Percentiles rank a stretch among this genome's conserved stretches.
These are phyloP conservation scores for Dimorphilus gyrociliatus DNA, from an alignment of 2,888 invertebrate species.

Conservation along the genomic window DNA sequence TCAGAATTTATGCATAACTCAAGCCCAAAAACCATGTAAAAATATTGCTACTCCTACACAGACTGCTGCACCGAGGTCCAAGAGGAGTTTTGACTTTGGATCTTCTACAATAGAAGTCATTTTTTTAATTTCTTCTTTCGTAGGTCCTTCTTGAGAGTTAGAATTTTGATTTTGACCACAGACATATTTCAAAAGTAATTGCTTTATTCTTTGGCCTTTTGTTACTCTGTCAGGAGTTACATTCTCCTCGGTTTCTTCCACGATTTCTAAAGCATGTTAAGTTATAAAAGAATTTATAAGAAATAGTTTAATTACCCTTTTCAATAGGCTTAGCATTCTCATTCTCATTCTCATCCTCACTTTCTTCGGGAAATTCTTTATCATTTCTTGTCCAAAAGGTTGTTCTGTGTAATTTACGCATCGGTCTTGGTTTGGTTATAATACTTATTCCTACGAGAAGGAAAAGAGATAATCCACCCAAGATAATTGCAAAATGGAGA, in stretches of 20 bases:
- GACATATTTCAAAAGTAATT: constrained; percentile 12
- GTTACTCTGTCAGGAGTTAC: no score
- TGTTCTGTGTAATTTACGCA: constrained; percentile 19
- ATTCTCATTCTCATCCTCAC: constrained; percentile 8
- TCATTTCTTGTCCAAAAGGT: constrained; percentile 28
- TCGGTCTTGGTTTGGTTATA: constrained; percentile 6
- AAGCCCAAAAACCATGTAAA: constrained; percentile 19
- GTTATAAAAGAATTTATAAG: no score
- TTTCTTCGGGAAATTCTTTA: constrained; percentile 9
- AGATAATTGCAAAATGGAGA: constrained; percentile 11
- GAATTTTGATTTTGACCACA: constrained; percentile 18
- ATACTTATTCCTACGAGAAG: constrained; percentile 3
- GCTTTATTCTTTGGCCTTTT: not conserved
- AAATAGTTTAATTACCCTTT: no score
- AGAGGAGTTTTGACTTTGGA: constrained; percentile 10
- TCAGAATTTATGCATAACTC: no score
- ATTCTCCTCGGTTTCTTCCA: no score
- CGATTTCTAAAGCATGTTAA: no score
- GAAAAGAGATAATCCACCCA: constrained; percentile 1
- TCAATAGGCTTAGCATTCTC: no score
- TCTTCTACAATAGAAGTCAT: constrained; percentile 19
- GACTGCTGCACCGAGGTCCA: constrained; percentile 15
- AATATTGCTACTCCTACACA: constrained; percentile 17
- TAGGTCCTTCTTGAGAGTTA: constrained; percentile 11
- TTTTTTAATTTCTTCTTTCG: constrained; percentile 12